Conservation (phyloP, 2,797 vertebrate genomes). For the Lacerta viridis region DNA sequence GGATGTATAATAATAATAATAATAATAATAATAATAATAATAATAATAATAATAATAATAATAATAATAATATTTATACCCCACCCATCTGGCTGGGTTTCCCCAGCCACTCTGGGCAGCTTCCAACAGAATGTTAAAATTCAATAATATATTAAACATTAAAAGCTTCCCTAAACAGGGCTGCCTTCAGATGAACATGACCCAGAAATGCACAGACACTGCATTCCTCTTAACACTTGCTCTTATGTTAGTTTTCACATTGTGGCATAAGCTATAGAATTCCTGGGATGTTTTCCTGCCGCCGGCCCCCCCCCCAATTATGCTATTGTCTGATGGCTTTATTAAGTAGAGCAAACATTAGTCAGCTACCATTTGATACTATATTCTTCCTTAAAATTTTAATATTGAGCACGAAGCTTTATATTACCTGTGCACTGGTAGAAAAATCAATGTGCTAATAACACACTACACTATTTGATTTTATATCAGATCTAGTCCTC, state of each 20-base stretch:
- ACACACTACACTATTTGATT: conserved; percentile 6
- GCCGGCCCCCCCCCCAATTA: neutral
- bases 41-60: too few species aligned
- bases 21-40: too few species aligned
- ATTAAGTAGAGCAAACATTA: neutral
- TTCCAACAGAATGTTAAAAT: too few species aligned
- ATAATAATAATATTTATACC: too few species aligned
- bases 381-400: neutral
- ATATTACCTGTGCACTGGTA: neutral
- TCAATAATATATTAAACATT: too few species aligned
- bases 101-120: too few species aligned
- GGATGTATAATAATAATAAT: too few species aligned
- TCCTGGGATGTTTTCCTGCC: neutral
- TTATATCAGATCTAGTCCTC: neutral
- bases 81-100: too few species aligned
- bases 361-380: neutral
- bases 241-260: neutral
- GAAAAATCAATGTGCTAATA: conserved; percentile 34
- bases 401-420: neutral
- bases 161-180: too few species aligned
- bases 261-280: neutral
- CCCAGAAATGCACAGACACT: neutral
- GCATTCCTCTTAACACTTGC: neutral
- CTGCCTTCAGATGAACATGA: too few species aligned
- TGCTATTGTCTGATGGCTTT: neutral